phyloP scores from a whole-genome alignment of 1,140 invertebrate genomes.

The Thaumatotibia leucotreta region DNA sequence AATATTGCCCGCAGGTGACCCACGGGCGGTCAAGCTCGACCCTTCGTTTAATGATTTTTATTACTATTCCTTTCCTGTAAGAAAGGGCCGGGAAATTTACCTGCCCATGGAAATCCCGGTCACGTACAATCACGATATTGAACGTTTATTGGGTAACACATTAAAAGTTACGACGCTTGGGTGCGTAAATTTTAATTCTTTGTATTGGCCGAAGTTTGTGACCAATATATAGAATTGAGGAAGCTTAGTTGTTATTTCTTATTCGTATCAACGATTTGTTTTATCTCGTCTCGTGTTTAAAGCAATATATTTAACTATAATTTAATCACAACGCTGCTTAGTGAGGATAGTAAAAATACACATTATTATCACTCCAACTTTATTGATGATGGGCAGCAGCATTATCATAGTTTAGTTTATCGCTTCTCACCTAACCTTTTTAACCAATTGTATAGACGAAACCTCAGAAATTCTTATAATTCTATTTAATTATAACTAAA shows the following conservation, averaged over 20 bases:
- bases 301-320: no score
- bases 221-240: not conserved
- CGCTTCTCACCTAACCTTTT: no score
- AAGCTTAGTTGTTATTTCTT: not conserved
- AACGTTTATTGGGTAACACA: conserved; percentile 51
- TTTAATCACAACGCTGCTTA: no score
- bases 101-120: conserved; percentile 33
- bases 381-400: no score
- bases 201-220: not conserved
- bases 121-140: conserved; percentile 47
- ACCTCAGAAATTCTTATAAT: no score
- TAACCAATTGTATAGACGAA: no score
- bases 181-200: conserved; percentile 12
- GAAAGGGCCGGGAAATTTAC: conserved; percentile 42
- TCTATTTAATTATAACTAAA: no score
- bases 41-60: conserved; percentile 55
- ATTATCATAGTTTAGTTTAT: no score
- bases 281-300: no score
- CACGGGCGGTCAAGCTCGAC: conserved; percentile 32
- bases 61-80: conserved; percentile 32
- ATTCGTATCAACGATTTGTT: no score
- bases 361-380: no score
- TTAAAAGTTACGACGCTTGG: conserved; percentile 35
- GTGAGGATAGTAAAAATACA: no score
- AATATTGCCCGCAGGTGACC: conserved; percentile 30